Conservation (phyloP, 2,888 invertebrate species). For the Plagiodera versicolora region DNA sequence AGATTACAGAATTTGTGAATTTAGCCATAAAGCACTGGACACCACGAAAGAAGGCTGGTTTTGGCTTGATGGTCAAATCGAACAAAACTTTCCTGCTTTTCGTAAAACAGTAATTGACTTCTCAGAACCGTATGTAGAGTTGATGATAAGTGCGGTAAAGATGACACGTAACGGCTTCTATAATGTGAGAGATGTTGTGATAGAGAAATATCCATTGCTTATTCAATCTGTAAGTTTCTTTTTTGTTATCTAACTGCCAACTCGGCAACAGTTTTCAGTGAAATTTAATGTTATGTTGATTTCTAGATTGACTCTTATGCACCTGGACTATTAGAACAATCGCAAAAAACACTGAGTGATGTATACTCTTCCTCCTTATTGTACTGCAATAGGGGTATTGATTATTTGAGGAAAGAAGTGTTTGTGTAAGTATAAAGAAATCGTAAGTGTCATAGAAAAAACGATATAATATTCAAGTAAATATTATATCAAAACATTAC, state of each 20-base stretch:
- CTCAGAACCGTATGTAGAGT: constrained; percentile 64
- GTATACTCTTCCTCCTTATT: constrained; percentile 58
- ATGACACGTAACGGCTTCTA: constrained; percentile 57
- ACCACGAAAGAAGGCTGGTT: constrained; percentile 63
- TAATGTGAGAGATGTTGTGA: constrained; percentile 39
- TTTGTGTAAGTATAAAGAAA: constrained; percentile 69
- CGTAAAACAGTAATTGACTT: constrained; percentile 60
- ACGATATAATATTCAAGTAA: no score
- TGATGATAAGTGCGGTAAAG: constrained; percentile 62
- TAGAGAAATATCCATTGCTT: constrained; percentile 56
- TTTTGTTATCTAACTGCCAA: no score
- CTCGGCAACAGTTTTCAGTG: no score
- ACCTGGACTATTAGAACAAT: constrained; percentile 69
- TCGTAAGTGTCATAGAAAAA: no score
- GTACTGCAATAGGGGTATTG: constrained; percentile 59
- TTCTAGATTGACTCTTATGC: constrained; percentile 69
- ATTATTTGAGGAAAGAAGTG: constrained; percentile 72
- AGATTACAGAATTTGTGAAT: constrained; percentile 66
- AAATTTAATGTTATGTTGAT: neutral
- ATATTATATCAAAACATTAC: no score
- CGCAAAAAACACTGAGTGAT: constrained; percentile 56
- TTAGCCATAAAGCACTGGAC: constrained; percentile 66
- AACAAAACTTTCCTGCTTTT: constrained; percentile 70
- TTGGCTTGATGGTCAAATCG: constrained; percentile 67
- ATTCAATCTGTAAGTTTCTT: constrained; percentile 58